These are phyloP conservation scores for Gnathonemus echidnorhynchus DNA, from an alignment of 2,113 vertebrate species.

Conservation along the genomic window DNA sequence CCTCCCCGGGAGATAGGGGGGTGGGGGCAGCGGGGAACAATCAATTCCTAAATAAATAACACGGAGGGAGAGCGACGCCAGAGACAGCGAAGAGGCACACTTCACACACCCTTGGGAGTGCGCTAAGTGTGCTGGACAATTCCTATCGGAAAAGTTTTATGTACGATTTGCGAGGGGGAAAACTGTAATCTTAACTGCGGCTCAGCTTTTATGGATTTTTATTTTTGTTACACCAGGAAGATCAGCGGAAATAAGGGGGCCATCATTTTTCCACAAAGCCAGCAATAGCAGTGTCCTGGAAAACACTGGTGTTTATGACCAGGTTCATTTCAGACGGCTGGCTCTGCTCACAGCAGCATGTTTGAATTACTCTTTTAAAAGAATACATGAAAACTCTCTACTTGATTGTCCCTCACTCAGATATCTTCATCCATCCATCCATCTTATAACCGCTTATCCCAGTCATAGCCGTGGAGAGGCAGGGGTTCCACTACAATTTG, in stretches of 20 bases:
- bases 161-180: neutral
- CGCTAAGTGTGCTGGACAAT: neutral
- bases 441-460: neutral
- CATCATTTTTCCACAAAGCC: neutral
- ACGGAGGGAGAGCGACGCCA: neutral
- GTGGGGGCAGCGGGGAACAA: neutral
- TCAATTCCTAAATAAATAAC: constrained; percentile 11
- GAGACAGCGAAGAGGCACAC: neutral
- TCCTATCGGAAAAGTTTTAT: neutral
- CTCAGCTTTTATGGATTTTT: neutral
- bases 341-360: neutral
- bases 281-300: neutral
- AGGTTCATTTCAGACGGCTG: neutral
- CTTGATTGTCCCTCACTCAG: neutral
- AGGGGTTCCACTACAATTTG: neutral
- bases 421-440: neutral
- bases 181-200: constrained; percentile 9
- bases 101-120: neutral
- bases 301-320: neutral
- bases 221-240: constrained; percentile 1
- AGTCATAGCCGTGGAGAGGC: neutral
- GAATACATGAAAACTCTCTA: neutral
- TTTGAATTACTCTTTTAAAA: neutral
- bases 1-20: neutral
- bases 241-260: constrained; percentile 12